phyloP scores from a whole-genome alignment of 92 coral and sea anemone genomes.

The Epizoanthus stellaris region DNA sequence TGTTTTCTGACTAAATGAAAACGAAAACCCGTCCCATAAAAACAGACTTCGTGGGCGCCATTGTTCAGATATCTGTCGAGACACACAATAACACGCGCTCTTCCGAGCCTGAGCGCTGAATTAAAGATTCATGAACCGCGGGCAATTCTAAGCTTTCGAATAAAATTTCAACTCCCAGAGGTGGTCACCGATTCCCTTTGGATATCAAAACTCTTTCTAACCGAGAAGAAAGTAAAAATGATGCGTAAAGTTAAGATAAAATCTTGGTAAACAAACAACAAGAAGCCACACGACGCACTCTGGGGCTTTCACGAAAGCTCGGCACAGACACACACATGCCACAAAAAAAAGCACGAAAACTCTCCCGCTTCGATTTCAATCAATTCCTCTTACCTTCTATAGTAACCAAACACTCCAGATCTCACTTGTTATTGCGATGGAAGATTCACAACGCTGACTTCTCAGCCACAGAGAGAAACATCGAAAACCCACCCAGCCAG shows the following conservation, averaged over 20 bases:
- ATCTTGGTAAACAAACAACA: not conserved
- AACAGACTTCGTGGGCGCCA: conserved; percentile 17
- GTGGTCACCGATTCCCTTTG: not conserved
- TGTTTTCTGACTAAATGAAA: not conserved
- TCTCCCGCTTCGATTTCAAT: not conserved
- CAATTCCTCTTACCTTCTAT: conserved; percentile 6
- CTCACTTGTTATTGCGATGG: not conserved
- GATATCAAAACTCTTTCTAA: not conserved
- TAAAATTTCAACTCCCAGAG: conserved; percentile 1
- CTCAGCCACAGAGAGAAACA: conserved; percentile 15
- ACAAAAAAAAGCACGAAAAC: conserved; percentile 12
- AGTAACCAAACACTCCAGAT: conserved; percentile 3
- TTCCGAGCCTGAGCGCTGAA: not conserved
- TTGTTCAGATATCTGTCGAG: conserved; percentile 16
- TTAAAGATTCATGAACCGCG: conserved; percentile 20
- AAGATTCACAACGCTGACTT: conserved; percentile 4
- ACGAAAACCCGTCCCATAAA: not conserved
- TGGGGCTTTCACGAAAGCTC: not conserved
- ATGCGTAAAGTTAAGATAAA: not conserved
- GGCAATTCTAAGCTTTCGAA: conserved; percentile 3
- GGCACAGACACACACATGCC: conserved; percentile 48
- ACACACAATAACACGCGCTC: conserved; percentile 50
- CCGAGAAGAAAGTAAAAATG: not conserved
- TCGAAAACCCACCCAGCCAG: conserved; percentile 43
- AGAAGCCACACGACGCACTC: conserved; percentile 5